Percentiles rank a stretch among this genome's conserved stretches.
phyloP scores from a whole-genome alignment of 1,140 invertebrate species.

The Myzus persicae region DNA sequence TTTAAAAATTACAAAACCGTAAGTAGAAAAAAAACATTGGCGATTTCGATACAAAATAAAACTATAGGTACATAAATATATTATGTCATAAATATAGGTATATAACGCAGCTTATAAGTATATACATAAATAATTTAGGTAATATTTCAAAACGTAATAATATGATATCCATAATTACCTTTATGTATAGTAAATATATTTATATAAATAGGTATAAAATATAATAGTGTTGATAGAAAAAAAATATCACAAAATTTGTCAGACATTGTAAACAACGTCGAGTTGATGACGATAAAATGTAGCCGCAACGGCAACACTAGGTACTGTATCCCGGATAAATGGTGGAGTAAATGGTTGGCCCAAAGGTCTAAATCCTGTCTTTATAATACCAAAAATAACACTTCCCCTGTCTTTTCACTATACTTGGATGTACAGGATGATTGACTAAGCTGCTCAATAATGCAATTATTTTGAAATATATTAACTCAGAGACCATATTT shows the following conservation, averaged over 20 bases:
- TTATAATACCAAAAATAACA: too few species aligned
- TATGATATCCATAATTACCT: neutral
- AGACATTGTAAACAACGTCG: neutral
- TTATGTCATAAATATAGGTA: neutral
- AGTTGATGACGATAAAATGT: too few species aligned
- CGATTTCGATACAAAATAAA: constrained; percentile 28
- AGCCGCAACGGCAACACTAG: too few species aligned
- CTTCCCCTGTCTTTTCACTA: too few species aligned
- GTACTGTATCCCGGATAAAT: too few species aligned
- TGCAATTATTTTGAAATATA: too few species aligned
- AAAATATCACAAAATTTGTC: constrained; percentile 30
- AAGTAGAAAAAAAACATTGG: neutral
- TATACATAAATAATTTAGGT: neutral
- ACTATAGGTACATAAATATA: neutral
- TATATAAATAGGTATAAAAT: neutral
- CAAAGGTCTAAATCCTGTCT: too few species aligned
- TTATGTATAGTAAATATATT: neutral
- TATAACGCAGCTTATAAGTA: neutral
- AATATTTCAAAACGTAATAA: neutral
- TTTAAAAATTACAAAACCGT: constrained; percentile 1
- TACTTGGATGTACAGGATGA: too few species aligned
- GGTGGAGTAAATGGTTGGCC: too few species aligned
- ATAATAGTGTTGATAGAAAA: constrained; percentile 12
- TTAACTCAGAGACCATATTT: too few species aligned
- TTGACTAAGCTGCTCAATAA: too few species aligned